Evolutionary conservation across 2,888 invertebrate species (phyloP), one percentile per base, ranked within the genome.

Genomic region (Orchesellides sinensis): DNA sequence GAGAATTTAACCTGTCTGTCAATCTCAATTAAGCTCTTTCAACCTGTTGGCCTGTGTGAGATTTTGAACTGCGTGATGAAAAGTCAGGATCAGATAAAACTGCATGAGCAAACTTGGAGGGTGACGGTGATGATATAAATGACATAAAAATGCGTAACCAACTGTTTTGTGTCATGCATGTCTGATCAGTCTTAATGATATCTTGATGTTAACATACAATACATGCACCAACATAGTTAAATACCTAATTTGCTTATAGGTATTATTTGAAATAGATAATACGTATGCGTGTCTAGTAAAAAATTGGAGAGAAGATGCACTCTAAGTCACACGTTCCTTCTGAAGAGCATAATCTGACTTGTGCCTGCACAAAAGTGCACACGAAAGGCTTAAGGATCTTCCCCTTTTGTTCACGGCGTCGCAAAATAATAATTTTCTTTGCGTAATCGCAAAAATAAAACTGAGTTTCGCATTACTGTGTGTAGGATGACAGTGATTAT

Each of bases 141-240:
- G 2, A 6, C 3, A 19, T 8, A 23, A 59, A 27, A 19, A 74
- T 47, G 63, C 65, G 63, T 74, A 74, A 40, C 65, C 35, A 52
- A 74, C n/a, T n/a, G 29, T 45, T 35, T 32, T 74, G 40, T 52
- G 74, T 74, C 74, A 74, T 74, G 74, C 74, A 74, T 65, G 74
- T 65, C 74, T 74, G 74, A 74, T 65, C 74, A 35, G 23, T 35
- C 25, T 52, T 61, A 59, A 61, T 73, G 73, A 25, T 61, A 54
- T 49, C n/a, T n/a, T n/a, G 6, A 40, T 12, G 8, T n/a, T n/a
- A n/a, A n/a, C 32, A 32, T 32, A 32, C 10, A 32, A 32, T 32
- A 32, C 32, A 5, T 32, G 10, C 10, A 8, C 10, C n/a, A n/a
- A n/a, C n/a, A n/a, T n/a, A n/a, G n/a, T n/a, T n/a, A n/a, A n/a